These are phyloP conservation scores for Aurelia sp. DNA, from an alignment of 30 jellyfish, hydroid and myxozoan species.

Conservation along the genomic window DNA sequence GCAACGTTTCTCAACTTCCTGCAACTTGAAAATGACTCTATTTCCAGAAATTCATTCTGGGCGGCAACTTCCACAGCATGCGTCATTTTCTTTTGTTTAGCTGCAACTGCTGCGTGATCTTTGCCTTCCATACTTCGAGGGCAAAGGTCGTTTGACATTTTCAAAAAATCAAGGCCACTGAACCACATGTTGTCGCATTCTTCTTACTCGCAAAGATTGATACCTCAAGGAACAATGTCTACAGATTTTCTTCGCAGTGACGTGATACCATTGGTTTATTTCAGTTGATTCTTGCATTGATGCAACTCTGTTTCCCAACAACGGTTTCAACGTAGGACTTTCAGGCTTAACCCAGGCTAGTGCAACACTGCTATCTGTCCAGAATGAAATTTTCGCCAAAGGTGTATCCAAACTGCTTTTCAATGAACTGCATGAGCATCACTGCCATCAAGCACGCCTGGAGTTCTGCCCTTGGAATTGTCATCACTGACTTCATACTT, in stretches of 20 bases:
- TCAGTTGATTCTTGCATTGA: slow-evolving; percentile 17
- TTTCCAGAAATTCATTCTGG: slow-evolving; percentile 24
- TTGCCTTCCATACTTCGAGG: slow-evolving; percentile 19
- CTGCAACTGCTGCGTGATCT: slow-evolving; percentile 30
- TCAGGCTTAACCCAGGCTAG: not conserved
- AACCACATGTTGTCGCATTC: slow-evolving; percentile 35
- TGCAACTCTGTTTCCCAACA: slow-evolving; percentile 56
- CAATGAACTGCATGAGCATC: slow-evolving; percentile 33
- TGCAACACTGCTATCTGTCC: slow-evolving; percentile 49
- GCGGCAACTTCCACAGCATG: slow-evolving; percentile 25
- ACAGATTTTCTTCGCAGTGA: slow-evolving; percentile 52
- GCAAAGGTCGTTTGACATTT: slow-evolving; percentile 16
- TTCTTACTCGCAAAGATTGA: slow-evolving; percentile 25
- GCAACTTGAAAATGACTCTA: slow-evolving; percentile 44
- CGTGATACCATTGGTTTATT: slow-evolving; percentile 48
- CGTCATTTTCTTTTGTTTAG: slow-evolving; percentile 14
- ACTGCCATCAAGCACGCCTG: slow-evolving; percentile 50
- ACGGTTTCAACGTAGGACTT: slow-evolving; percentile 33
- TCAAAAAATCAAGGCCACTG: slow-evolving; percentile 55
- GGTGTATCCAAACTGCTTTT: slow-evolving; percentile 2
- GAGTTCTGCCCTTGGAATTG: slow-evolving; percentile 55
- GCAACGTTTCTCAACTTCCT: slow-evolving; percentile 40
- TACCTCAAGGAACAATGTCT: slow-evolving; percentile 43
- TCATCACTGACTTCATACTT: no score
- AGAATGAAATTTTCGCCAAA: no score